Evolutionary conservation across 2,797 vertebrate species (phyloP).

Genomic region (Vultur gryphus): DNA sequence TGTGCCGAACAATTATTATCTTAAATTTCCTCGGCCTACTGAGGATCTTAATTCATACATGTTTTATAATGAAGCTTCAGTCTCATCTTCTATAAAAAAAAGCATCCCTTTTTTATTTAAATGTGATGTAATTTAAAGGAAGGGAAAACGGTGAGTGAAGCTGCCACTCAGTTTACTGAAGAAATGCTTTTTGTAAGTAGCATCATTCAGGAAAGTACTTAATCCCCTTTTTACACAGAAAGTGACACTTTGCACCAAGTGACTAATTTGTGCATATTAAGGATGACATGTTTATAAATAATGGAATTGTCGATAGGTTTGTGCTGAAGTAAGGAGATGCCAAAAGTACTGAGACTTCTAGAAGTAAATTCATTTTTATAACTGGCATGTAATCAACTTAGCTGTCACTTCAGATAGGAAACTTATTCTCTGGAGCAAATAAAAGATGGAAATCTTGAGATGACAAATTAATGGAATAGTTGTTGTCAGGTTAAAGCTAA

Average conservation of each 20-base stretch:
- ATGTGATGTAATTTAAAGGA: background rate
- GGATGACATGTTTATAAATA: conserved; percentile 80
- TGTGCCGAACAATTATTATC: background rate
- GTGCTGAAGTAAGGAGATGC: conserved; percentile 69
- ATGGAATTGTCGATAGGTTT: conserved; percentile 69
- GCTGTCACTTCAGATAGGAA: conserved; percentile 77
- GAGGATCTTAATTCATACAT: background rate
- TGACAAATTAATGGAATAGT: conserved; percentile 79
- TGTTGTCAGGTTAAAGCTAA: conserved; percentile 77
- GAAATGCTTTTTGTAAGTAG: background rate
- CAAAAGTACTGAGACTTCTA: conserved; percentile 65
- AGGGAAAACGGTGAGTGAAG: background rate
- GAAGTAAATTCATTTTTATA: conserved; percentile 79
- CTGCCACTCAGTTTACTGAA: background rate
- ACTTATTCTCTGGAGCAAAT: conserved; percentile 75
- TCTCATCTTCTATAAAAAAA: background rate
- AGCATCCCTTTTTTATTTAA: background rate
- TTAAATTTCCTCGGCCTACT: background rate
- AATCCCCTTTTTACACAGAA: conserved; percentile 53
- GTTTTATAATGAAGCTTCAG: background rate
- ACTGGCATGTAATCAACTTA: conserved; percentile 79
- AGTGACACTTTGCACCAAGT: conserved; percentile 67
- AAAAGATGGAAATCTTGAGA: conserved; percentile 76
- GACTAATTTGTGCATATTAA: conserved; percentile 76
- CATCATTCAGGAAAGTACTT: conserved; percentile 55